phyloP scores from a whole-genome alignment of 92 coral and sea anemone species.

The Scolanthus callimorphus region DNA sequence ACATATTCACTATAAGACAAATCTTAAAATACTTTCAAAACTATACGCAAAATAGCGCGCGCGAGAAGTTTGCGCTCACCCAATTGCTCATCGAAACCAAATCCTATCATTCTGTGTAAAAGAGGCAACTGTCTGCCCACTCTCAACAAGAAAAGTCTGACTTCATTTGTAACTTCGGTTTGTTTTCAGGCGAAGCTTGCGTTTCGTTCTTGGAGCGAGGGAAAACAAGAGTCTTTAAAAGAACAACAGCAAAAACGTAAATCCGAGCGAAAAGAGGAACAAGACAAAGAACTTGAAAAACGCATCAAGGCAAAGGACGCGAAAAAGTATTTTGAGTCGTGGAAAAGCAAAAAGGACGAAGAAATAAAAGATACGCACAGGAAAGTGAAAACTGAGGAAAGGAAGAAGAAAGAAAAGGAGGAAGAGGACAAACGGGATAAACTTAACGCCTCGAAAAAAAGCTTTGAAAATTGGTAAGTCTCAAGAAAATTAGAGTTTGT shows the following conservation, averaged over 20 bases:
- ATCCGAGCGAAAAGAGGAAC: conserved; percentile 51
- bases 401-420: conserved; percentile 41
- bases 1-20: too few species aligned
- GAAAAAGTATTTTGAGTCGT: conserved; percentile 67
- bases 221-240: conserved; percentile 48
- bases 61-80: too few species aligned
- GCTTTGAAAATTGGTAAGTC: conserved; percentile 78
- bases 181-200: conserved; percentile 66
- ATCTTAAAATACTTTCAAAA: too few species aligned
- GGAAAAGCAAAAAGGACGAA: conserved; percentile 72
- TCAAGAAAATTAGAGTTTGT: too few species aligned
- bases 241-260: conserved; percentile 44
- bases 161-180: too few species aligned
- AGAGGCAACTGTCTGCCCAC: too few species aligned
- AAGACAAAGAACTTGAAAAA: conserved; percentile 65
- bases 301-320: conserved; percentile 60
- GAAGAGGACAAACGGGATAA: conserved; percentile 63
- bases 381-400: conserved; percentile 35
- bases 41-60: too few species aligned
- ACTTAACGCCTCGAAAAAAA: conserved; percentile 39
- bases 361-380: conserved; percentile 53
- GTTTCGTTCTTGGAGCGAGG: conserved; percentile 66
- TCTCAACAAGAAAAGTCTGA: too few species aligned
- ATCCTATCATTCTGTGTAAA: too few species aligned
- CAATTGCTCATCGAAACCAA: too few species aligned